A percentile compares a stretch with the other conserved stretches of the same genome.
phyloP scores from a whole-genome alignment of 1,140 invertebrate species.

The Calycopis cecrops region DNA sequence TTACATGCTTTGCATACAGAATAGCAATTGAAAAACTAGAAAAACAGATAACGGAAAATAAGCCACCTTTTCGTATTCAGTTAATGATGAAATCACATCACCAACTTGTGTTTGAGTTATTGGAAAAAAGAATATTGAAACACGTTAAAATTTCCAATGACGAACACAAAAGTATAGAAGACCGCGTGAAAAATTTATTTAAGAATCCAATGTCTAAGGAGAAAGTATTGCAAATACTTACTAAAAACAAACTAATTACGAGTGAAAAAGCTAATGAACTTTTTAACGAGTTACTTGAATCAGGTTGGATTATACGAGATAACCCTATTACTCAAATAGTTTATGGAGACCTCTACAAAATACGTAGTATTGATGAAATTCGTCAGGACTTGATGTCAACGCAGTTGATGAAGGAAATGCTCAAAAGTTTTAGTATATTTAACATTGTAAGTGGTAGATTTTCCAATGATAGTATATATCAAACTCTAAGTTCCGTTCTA shows the following conservation, averaged over 20 bases:
- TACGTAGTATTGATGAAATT: too few relatives aligned
- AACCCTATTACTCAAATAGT: neutral
- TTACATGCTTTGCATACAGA: slow-evolving; percentile 13
- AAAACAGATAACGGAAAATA: slow-evolving; percentile 5
- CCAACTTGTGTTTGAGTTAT: slow-evolving; percentile 1
- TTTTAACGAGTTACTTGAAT: slow-evolving; percentile 4
- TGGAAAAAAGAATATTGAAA: slow-evolving; percentile 8
- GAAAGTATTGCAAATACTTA: neutral
- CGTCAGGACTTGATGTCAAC: too few relatives aligned
- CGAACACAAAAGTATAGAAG: neutral
- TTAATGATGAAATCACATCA: slow-evolving; percentile 11
- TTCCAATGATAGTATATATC: too few relatives aligned
- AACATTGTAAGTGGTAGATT: too few relatives aligned
- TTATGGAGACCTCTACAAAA: too few relatives aligned
- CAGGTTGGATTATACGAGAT: slow-evolving; percentile 5
- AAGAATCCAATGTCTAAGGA: slow-evolving; percentile 1
- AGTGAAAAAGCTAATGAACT: neutral
- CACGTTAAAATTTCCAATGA: neutral
- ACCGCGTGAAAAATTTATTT: slow-evolving; percentile 6
- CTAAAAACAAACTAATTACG: neutral
- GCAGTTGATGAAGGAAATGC: too few relatives aligned
- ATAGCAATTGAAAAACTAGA: slow-evolving; percentile 12
- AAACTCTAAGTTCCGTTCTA: too few relatives aligned
- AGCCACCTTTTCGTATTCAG: slow-evolving; percentile 1
- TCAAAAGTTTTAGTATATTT: too few relatives aligned